Percentiles rank a stretch among this genome's conserved stretches.
phyloP scores from a whole-genome alignment of 1,140 invertebrate species.

The Aphaenogaster floridana region DNA sequence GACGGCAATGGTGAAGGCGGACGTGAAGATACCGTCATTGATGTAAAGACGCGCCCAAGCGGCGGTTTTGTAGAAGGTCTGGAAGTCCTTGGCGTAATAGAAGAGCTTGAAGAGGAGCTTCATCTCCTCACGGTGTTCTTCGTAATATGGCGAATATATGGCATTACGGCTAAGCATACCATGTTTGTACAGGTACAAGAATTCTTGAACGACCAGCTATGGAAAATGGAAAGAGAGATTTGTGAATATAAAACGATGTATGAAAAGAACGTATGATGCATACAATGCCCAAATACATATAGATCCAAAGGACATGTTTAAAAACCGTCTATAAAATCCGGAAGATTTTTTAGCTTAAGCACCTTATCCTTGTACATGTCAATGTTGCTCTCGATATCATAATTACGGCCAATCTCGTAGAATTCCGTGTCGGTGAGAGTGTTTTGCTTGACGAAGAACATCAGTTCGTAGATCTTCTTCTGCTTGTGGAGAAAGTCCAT shows the following conservation, averaged over 20 bases:
- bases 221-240: constrained; percentile 15
- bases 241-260: background rate
- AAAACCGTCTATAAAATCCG: background rate
- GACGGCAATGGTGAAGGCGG: constrained; percentile 88
- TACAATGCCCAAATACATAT: background rate
- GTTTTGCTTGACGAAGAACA: constrained; percentile 88
- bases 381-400: constrained; percentile 87
- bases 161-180: constrained; percentile 87
- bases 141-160: constrained; percentile 89
- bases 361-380: constrained; percentile 85
- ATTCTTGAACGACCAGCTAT: constrained; percentile 89
- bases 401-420: constrained; percentile 87
- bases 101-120: constrained; percentile 90
- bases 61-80: constrained; percentile 84
- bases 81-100: constrained; percentile 89
- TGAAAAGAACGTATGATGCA: background rate
- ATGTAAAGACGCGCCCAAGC: constrained; percentile 88
- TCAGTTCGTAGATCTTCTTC: constrained; percentile 88
- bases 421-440: constrained; percentile 85
- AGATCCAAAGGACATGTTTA: background rate
- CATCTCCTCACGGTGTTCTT: constrained; percentile 89
- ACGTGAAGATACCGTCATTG: constrained; percentile 90
- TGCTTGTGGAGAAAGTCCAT: constrained; percentile 87
- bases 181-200: constrained; percentile 87
- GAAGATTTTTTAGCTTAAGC: constrained; percentile 6